A percentile compares a stretch with the other conserved stretches of the same genome.
phyloP scores from a whole-genome alignment of 2,797 vertebrate species.

The Catostomus latipinnis region DNA sequence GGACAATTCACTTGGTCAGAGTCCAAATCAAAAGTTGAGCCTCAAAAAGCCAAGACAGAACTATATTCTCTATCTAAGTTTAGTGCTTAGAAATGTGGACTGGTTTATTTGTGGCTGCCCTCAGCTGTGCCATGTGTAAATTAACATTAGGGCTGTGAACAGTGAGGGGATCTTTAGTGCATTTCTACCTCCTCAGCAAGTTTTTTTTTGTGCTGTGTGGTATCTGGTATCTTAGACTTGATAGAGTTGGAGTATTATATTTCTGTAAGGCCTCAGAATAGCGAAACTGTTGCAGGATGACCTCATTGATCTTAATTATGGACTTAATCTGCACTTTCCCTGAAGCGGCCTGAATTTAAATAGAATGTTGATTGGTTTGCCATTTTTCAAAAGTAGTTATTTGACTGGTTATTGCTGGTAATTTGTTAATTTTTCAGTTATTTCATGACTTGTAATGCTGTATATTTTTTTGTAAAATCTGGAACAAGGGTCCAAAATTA shows the following conservation, averaged over 20 bases:
- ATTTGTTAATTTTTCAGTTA: background rate
- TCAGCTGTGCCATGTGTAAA: slow-evolving; percentile 51
- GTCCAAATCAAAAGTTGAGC: too few species aligned
- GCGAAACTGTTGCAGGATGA: slow-evolving; percentile 54
- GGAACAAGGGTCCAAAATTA: too few species aligned
- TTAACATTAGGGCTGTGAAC: slow-evolving; percentile 55
- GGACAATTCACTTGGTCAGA: too few species aligned
- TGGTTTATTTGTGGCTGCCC: slow-evolving; percentile 23
- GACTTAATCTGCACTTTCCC: slow-evolving; percentile 3
- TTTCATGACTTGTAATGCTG: too few species aligned
- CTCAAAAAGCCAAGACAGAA: slow-evolving; percentile 5
- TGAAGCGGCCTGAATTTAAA: slow-evolving; percentile 13
- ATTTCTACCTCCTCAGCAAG: slow-evolving; percentile 63
- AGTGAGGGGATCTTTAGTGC: slow-evolving; percentile 49
- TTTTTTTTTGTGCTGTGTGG: slow-evolving; percentile 50
- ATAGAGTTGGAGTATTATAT: slow-evolving; percentile 67
- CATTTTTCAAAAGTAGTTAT: too few species aligned
- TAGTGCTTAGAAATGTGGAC: slow-evolving; percentile 11
- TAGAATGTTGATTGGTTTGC: slow-evolving; percentile 32
- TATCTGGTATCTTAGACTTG: slow-evolving; percentile 51
- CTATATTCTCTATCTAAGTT: slow-evolving; percentile 6
- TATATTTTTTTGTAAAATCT: too few species aligned
- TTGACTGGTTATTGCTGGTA: too few species aligned
- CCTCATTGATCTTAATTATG: slow-evolving; percentile 54
- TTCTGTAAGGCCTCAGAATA: slow-evolving; percentile 75